Percentiles rank a stretch among this genome's conserved stretches.
Conservation (phyloP, 2,113 vertebrate species). For the Oxyura jamaicensis region DNA sequence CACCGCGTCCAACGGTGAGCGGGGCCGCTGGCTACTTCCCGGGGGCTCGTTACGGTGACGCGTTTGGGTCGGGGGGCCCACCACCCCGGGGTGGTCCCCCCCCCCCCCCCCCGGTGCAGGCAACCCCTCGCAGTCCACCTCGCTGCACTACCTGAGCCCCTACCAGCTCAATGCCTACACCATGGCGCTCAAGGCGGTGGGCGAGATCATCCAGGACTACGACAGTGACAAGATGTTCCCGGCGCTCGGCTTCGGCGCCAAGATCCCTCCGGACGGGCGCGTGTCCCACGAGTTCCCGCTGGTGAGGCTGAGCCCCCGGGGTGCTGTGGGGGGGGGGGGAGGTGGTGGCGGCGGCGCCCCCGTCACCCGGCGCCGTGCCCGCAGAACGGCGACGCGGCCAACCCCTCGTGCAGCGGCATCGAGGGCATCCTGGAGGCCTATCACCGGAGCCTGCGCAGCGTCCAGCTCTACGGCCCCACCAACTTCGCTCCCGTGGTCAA, state of each 20-base stretch:
- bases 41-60: not conserved
- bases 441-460: constrained; percentile 91
- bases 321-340: not conserved
- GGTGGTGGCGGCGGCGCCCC: fast-evolving
- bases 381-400: constrained; percentile 93
- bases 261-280: constrained; percentile 89
- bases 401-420: constrained; percentile 92
- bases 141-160: constrained; percentile 95
- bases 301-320: constrained; percentile 65
- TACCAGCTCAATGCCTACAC: constrained; percentile 95
- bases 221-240: constrained; percentile 97
- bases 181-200: constrained; percentile 91
- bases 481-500: constrained; percentile 96
- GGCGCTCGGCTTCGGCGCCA: constrained; percentile 91
- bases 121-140: constrained; percentile 93
- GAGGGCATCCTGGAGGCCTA: constrained; percentile 94
- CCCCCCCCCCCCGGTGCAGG: constrained; percentile 62
- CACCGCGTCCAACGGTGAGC: constrained; percentile 95
- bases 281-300: constrained; percentile 93
- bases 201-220: constrained; percentile 95
- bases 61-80: not conserved
- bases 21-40: not conserved
- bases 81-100: not conserved
- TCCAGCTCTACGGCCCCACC: constrained; percentile 94
- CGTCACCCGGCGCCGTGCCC: not conserved